Conservation (phyloP, 2,113 vertebrate genomes). For the Lophotis ruficrista region DNA sequence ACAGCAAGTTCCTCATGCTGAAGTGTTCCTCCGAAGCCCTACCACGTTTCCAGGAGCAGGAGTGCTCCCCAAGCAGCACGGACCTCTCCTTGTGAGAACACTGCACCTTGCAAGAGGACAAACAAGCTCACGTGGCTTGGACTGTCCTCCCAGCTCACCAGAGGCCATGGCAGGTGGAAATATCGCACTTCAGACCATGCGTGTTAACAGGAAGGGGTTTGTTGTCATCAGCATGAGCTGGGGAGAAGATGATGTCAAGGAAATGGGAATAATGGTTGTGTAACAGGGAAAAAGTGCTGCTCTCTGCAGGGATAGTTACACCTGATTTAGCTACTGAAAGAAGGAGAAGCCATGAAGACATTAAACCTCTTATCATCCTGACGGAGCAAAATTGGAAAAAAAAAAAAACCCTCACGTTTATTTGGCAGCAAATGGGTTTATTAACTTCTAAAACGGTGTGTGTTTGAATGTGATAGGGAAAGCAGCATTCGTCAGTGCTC, state of each 20-base stretch:
- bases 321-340: conserved; percentile 67
- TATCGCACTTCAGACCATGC: not conserved
- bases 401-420: not conserved
- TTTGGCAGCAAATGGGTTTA: conserved; percentile 74
- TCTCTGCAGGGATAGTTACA: conserved; percentile 44
- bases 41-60: not conserved
- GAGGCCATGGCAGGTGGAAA: not conserved
- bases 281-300: conserved; percentile 53
- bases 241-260: not conserved
- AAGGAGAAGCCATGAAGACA: conserved; percentile 48
- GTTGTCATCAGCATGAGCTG: not conserved
- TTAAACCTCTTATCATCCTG: conserved; percentile 76
- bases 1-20: not conserved
- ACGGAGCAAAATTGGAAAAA: conserved; percentile 35
- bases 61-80: fast-evolving
- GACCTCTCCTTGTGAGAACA: not conserved
- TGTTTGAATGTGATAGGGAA: conserved; percentile 78
- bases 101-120: not conserved
- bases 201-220: not conserved
- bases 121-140: not conserved
- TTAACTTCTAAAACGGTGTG: conserved; percentile 70
- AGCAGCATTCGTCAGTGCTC: conserved; percentile 65
- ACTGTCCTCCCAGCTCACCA: not conserved
- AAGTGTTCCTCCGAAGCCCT: not conserved
- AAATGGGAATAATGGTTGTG: conserved; percentile 50